Evolutionary conservation across 2,113 vertebrate genomes (phyloP), one percentile per base, ranked within the genome.

Genomic region (Aythya baeri): DNA sequence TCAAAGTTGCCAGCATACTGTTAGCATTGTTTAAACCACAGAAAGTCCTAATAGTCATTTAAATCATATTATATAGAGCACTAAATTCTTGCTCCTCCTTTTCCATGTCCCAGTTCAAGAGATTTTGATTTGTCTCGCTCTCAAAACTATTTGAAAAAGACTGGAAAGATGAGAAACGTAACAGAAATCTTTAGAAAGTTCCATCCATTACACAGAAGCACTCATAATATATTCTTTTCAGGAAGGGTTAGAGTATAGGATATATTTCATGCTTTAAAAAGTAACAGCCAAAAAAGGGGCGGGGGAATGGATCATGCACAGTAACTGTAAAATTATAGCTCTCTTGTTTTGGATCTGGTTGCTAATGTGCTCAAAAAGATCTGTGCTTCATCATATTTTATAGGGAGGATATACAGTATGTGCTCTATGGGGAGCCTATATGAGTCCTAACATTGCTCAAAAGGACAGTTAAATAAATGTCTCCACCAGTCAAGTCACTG

Each of bases 401-500:
- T 88, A 85, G 88, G 67, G 67, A 93, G 32, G 5, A 82, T 96
- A 94, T 74, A 89, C 76, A 95, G 58, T 67, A 89, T 95, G 84
- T 83, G 77, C 87, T 94, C 77, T 96, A 93, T 58, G 70, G 87
- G 73, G 58, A 94, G 59, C 36, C 83, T 91, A 72, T 94, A 46
- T 12, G 68, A 92, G 82, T 74, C 80, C 80, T 92, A 88, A 78
- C 93, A 81, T 86, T 94, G 90, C 95, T 97, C 89, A 80, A 85
- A 93, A 85, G 72, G 77, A 96, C 83, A 94, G 75, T 94, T 94
- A 96, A 96, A 95, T 89, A 97, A 96, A 96, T 96, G 71, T 94
- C 32, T 94, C 89, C 91, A 96, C 84, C 92, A 96, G 77, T 94
- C 93, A 94, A 94, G 74, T 94, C 86, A 88, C 91, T 89, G 75